Conservation (phyloP, 1,140 invertebrate genomes). For the Drosophila sechellia region DNA sequence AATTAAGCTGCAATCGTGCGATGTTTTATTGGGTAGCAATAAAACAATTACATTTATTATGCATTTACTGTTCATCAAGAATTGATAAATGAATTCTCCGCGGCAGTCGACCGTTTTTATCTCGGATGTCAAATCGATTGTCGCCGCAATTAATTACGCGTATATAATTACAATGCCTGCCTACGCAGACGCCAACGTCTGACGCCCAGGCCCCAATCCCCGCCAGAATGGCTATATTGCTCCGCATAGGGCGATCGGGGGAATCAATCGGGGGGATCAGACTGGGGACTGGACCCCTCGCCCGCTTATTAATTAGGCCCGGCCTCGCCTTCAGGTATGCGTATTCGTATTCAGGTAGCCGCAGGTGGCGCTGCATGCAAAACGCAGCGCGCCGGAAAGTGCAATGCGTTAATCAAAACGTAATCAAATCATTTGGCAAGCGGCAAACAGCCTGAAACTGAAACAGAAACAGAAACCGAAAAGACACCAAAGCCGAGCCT, state of each 20-base stretch:
- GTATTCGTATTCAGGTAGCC: constrained; percentile 72
- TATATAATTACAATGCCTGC: constrained; percentile 76
- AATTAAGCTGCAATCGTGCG: constrained; percentile 57
- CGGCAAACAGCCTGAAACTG: constrained; percentile 15
- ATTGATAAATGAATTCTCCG: constrained; percentile 73
- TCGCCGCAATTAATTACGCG: constrained; percentile 83
- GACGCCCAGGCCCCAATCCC: constrained; percentile 17
- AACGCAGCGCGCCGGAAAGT: constrained; percentile 71
- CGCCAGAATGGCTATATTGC: not conserved
- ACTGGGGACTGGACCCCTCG: constrained; percentile 30
- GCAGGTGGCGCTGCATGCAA: constrained; percentile 79
- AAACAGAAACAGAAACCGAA: constrained; percentile 18
- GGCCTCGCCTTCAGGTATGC: constrained; percentile 56
- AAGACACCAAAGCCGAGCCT: constrained; percentile 20
- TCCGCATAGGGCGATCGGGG: not conserved
- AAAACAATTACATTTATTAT: constrained; percentile 50
- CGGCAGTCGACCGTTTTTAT: constrained; percentile 61
- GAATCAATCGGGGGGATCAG: not conserved
- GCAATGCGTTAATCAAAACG: constrained; percentile 81
- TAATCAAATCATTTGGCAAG: constrained; percentile 82
- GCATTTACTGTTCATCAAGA: constrained; percentile 45
- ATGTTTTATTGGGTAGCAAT: constrained; percentile 59
- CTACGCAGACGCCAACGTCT: constrained; percentile 60
- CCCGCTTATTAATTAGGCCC: constrained; percentile 81
- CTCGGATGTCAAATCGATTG: constrained; percentile 84